Conservation (phyloP, 2,113 vertebrate genomes). For the Phrynosoma blainvillii region DNA sequence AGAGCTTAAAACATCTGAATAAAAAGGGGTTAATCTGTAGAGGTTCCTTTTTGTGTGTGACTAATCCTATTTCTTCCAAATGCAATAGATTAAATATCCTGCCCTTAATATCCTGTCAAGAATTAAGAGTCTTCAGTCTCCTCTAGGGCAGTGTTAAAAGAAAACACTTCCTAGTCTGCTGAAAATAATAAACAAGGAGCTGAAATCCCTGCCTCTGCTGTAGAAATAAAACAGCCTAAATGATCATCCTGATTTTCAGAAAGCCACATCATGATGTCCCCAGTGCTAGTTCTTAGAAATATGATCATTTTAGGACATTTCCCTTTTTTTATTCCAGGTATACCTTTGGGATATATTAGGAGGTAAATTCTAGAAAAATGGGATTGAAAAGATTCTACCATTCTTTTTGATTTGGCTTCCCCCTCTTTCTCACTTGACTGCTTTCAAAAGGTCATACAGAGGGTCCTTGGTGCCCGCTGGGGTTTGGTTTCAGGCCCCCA, state of each 20-base stretch:
- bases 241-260: conserved; percentile 22
- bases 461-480: too few species aligned
- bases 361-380: not conserved
- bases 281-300: conserved; percentile 25
- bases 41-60: not conserved
- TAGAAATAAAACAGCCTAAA: not conserved
- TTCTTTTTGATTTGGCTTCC: not conserved
- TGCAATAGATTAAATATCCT: not conserved
- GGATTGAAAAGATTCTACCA: not conserved
- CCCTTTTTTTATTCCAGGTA: not conserved
- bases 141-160: not conserved
- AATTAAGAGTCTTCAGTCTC: conserved; percentile 12
- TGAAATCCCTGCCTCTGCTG: not conserved
- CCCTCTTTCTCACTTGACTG: not conserved
- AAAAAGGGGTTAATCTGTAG: not conserved
- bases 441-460: not conserved
- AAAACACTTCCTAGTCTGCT: not conserved
- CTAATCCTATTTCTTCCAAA: not conserved
- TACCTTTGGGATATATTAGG: not conserved
- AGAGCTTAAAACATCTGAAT: not conserved
- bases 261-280: not conserved
- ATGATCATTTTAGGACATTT: not conserved
- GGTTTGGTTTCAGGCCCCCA: too few species aligned
- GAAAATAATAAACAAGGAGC: conserved; percentile 22
- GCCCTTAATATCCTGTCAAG: not conserved